Evolutionary conservation across 2,797 vertebrate species (phyloP).

Genomic region (Diplodus sargus): DNA sequence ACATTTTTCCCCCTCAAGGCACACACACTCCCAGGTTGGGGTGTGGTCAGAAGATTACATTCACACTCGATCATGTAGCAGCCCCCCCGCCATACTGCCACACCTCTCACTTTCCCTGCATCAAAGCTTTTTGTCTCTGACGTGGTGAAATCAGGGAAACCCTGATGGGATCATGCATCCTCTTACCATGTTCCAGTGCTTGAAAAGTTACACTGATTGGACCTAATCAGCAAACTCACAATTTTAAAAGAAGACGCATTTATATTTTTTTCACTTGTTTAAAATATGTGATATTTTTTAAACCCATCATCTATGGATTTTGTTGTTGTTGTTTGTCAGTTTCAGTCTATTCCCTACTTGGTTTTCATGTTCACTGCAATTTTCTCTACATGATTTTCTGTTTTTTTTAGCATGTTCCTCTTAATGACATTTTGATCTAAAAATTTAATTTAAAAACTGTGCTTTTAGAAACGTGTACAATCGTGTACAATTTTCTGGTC

Average conservation of each 20-base stretch:
- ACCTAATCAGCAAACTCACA: background rate
- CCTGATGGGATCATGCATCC: background rate
- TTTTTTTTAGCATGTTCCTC: background rate
- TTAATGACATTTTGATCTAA: background rate
- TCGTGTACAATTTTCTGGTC: too few species aligned
- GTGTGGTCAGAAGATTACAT: background rate
- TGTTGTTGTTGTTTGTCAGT: background rate
- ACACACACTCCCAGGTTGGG: background rate
- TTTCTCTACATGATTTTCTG: background rate
- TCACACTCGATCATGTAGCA: background rate
- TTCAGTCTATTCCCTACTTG: background rate
- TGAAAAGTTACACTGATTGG: background rate
- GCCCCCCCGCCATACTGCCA: background rate
- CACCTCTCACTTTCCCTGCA: slow-evolving; percentile 15
- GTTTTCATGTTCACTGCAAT: background rate
- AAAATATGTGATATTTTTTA: background rate
- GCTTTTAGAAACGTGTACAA: too few species aligned
- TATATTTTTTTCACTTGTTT: background rate
- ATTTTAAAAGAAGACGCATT: background rate
- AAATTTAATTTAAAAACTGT: too few species aligned
- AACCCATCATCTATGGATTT: background rate
- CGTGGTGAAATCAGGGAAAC: background rate
- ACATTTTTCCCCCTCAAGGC: background rate
- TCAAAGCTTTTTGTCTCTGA: background rate
- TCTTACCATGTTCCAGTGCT: background rate